These are phyloP conservation scores for Alcedo atthis DNA, from an alignment of 2,797 vertebrate species.

Conservation along the genomic window DNA sequence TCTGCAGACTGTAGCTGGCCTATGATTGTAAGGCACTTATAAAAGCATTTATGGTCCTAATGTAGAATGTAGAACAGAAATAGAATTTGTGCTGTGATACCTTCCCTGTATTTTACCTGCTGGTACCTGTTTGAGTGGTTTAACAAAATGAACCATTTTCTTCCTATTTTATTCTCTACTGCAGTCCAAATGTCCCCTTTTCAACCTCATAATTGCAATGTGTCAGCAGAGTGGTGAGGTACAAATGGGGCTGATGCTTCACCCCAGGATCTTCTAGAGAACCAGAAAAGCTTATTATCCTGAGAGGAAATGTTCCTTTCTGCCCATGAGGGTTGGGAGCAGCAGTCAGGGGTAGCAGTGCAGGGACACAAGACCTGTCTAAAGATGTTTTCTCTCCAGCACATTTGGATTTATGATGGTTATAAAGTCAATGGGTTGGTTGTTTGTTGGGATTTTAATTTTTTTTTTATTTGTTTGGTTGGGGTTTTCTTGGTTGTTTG, in stretches of 20 bases:
- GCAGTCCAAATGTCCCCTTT: not conserved
- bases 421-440: not conserved
- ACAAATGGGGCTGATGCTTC: rapidly evolving
- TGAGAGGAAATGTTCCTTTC: not conserved
- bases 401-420: not conserved
- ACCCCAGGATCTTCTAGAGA: not conserved
- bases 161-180: not conserved
- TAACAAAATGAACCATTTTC: not conserved
- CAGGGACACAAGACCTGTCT: not conserved
- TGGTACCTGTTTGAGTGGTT: not conserved
- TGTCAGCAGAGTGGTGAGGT: not conserved
- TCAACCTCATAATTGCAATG: not conserved
- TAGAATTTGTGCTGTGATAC: not conserved
- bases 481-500: not conserved
- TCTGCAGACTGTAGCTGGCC: not conserved
- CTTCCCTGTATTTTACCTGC: not conserved
- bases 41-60: not conserved
- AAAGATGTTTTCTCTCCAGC: not conserved
- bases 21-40: not conserved
- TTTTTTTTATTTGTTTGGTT: not conserved
- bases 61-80: not conserved
- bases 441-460: too few species aligned
- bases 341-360: not conserved
- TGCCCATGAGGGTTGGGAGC: not conserved
- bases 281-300: not conserved